Evolutionary conservation across 2,888 invertebrate species (phyloP).

Genomic region (Thereva unica): DNA sequence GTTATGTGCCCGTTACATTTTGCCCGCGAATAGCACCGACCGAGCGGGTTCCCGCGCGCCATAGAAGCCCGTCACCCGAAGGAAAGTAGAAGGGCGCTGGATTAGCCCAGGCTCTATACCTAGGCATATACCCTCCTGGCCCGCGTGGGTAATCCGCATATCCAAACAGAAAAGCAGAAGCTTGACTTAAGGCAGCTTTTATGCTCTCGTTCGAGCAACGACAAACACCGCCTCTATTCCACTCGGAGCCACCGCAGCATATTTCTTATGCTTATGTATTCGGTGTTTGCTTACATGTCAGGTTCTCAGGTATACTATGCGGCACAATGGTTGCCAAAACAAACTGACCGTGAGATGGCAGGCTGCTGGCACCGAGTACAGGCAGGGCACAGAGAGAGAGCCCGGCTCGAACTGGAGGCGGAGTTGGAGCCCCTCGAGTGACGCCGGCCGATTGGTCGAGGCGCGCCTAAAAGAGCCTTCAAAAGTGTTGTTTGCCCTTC

Average conservation of each 20-base stretch:
- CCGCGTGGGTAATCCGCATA: constrained; percentile 3
- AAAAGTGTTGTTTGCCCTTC: constrained; percentile 13
- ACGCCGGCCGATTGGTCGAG: constrained; percentile 12
- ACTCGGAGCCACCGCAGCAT: background rate
- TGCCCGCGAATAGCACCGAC: too few species aligned
- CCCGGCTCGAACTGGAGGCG: constrained; percentile 1
- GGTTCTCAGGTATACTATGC: too few species aligned
- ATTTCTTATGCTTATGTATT: background rate
- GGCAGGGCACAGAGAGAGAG: background rate
- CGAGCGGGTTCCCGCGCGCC: too few species aligned
- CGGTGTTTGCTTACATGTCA: background rate
- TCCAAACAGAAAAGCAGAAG: constrained; percentile 4
- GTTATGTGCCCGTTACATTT: too few species aligned
- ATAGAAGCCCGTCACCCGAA: too few species aligned
- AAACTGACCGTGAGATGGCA: constrained; percentile 8
- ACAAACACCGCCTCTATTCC: constrained; percentile 15
- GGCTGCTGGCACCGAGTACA: constrained; percentile 20
- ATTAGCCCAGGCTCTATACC: too few species aligned
- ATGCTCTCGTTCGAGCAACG: background rate
- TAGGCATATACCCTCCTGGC: too few species aligned
- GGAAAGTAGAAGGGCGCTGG: too few species aligned
- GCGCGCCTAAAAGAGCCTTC: background rate
- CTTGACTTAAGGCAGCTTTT: background rate
- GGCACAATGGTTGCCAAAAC: constrained; percentile 29
- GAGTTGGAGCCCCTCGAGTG: background rate